Base-by-base conservation (phyloP, 2,888 invertebrate genomes). In the Lasioglossum marginatum region DNA sequence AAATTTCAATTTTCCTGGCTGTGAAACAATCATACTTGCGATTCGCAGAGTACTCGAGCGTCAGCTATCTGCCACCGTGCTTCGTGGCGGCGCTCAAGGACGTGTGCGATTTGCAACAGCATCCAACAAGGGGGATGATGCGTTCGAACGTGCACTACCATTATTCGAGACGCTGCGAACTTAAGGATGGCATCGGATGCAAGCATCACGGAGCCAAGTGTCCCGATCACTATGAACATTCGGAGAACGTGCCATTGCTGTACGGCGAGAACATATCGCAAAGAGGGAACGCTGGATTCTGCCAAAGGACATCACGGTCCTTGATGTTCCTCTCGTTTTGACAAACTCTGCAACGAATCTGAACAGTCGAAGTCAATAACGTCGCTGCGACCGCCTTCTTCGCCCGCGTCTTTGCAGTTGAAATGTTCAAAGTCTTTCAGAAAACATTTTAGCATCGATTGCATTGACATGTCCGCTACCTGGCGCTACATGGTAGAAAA, bases 211-310 rank as follows among this genome's bases (percentile, higher is more conserved):
- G 76, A 60, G 74, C 75, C 37, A 82, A 88, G 40, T 84, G 85
- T 83, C 77, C 68, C 43, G 86, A 83, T 70, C 76, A 75, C 60
- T 60, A 37, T 34, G 40, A 37, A 77, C 70, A 75, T 75, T 77
- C 92, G 40, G 93, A 93, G 76, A 93, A 91, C 57, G 87, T 89
- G 75, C 93, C 93, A 23, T 87, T 93, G 34, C 85, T 92, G 45
- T 60, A 85, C 40, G 73, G 70, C 48, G 79, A 85, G 73, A 66
- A 5, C 34, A 16, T 81, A 74, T 43, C 73, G 71, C 34, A 45
- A 77, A 37, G 68, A 74, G 66, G 57, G n/a, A 57, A 57, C n/a
- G n/a, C 57, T 12, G 57, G 77, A 27, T 63, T 78, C n/a, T 85
- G 80, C 37, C 34, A 71, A 52, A 57, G 77, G 27, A 81, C 79